Evolutionary conservation across 2,888 invertebrate species (phyloP), one percentile per base, ranked within the genome.

Genomic region (Panopea generosa): DNA sequence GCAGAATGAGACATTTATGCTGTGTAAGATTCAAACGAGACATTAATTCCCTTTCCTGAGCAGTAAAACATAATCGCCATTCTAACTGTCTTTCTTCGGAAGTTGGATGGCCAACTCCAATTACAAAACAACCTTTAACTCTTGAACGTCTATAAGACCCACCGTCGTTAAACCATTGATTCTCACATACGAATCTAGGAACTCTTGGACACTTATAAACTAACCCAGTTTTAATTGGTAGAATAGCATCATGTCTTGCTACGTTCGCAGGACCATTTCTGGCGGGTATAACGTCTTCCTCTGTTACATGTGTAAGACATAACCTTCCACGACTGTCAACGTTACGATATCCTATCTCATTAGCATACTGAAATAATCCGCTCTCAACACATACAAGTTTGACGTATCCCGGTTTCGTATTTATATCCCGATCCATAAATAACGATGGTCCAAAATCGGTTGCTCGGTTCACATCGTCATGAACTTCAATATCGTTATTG

Each of bases 11-110:
- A 27, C 71, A 71, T 14, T 56, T 63, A 16, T 56, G 56, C 24
- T 71, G 71, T 7, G 38, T 26, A 3, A 18, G 16, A 47, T 71
- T 71, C 0, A 71, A 53, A 20, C 38, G 29, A 45, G 40, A 60
- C 71, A 71, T 71, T 1, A 71, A 52, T n/a, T 53, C 45, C 45
- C 71, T n/a, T 38, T 71, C 71, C n/a, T 50, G 57, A n/a, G 29
- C 49, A 4, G 63, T 52, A 20, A 53, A 53, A 3, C 65, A 71
- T n/a, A 71, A 18, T 45, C 71, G 49, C 65, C 71, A 71, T 60
- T 71, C 71, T 18, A 40, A 7, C n/a, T 9, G 26, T 14, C 24
- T 53, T 1, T 43, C 38, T n/a, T 11, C 33, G 16, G 29, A 27
- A 18, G 49, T 16, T 1, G 62, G 62, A 24, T 62, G 62, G 14